Conservation (phyloP, 2,113 vertebrate genomes). For the Chloebia gouldiae region DNA sequence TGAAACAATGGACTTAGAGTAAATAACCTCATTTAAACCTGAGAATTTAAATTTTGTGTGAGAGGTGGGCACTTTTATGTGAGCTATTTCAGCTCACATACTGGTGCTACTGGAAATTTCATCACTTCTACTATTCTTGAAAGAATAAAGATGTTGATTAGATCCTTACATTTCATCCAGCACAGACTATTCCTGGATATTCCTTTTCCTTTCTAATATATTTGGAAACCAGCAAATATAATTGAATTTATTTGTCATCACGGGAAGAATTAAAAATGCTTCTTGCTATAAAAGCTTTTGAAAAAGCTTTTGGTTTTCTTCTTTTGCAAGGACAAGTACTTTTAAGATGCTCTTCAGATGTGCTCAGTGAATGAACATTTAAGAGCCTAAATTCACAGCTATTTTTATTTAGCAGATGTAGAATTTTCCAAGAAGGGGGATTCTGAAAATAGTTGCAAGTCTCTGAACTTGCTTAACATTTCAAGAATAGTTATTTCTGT, state of each 20-base stretch:
- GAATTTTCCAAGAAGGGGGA: background rate
- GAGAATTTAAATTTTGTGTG: background rate
- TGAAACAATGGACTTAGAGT: background rate
- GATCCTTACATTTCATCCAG: background rate
- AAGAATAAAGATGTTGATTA: background rate
- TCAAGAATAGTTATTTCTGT: background rate
- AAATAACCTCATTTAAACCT: background rate
- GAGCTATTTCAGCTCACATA: background rate
- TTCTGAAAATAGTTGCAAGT: slow-evolving; percentile 17
- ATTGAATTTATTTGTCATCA: background rate
- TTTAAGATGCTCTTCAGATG: background rate
- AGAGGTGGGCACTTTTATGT: background rate
- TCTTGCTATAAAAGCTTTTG: background rate
- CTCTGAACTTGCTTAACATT: background rate
- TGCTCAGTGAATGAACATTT: background rate
- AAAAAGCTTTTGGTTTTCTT: background rate
- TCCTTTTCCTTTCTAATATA: background rate
- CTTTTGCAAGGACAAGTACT: background rate
- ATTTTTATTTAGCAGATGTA: slow-evolving; percentile 26
- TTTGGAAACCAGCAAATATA: background rate
- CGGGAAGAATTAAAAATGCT: background rate
- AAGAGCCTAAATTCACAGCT: background rate
- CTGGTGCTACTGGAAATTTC: background rate
- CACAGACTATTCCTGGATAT: background rate
- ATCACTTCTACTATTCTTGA: background rate